phyloP scores from a whole-genome alignment of 2,113 vertebrate genomes.

The Probosciger aterrimus region DNA sequence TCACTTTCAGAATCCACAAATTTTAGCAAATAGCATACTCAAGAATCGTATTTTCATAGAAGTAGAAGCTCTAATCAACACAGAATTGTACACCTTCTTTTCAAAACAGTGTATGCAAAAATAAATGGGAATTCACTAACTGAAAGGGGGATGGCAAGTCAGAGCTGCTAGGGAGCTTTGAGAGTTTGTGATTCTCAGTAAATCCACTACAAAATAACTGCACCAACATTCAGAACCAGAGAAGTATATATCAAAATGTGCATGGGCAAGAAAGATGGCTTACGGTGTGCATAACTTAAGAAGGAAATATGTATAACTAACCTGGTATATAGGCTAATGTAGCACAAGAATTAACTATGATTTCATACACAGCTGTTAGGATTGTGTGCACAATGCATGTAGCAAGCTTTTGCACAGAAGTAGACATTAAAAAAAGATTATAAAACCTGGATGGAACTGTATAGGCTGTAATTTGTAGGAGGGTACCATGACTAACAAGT shows the following conservation, averaged over 20 bases:
- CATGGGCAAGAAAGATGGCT: not conserved
- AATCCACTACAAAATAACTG: not conserved
- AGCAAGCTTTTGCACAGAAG: not conserved
- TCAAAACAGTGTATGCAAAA: not conserved
- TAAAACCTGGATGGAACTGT: not conserved
- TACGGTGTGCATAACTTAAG: not conserved
- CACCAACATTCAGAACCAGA: not conserved
- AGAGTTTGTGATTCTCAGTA: not conserved
- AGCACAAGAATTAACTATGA: not conserved
- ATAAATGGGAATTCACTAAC: not conserved
- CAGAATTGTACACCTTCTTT: not conserved
- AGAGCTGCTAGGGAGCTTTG: not conserved
- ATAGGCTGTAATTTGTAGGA: not conserved
- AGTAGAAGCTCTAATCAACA: not conserved
- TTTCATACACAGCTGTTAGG: not conserved
- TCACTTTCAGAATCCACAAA: not conserved
- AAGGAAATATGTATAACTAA: not conserved
- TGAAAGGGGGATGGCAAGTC: not conserved
- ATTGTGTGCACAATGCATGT: not conserved
- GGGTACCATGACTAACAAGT: not conserved
- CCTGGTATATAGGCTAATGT: not conserved
- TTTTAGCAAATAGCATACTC: not conserved
- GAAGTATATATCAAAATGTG: not conserved
- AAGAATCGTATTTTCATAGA: not conserved
- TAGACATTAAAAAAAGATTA: not conserved